These are phyloP conservation scores for Polyploca ridens DNA, from an alignment of 2,888 invertebrate genomes.

Conservation along the genomic window DNA sequence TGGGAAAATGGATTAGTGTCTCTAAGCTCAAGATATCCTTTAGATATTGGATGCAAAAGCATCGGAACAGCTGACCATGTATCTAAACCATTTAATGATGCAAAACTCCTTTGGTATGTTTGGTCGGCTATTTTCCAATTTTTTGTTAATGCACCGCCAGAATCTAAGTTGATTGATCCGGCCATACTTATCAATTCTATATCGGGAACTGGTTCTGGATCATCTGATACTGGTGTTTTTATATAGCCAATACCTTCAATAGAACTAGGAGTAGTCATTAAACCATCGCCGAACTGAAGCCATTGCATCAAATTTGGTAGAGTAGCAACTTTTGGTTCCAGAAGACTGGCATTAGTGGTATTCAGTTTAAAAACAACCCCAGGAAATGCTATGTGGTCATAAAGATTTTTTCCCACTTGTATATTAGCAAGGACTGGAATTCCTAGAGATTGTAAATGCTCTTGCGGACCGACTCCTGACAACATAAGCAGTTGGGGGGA, in stretches of 20 bases:
- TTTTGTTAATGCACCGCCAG: conserved; percentile 78
- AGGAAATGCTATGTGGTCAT: conserved; percentile 85
- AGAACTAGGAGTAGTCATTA: conserved; percentile 85
- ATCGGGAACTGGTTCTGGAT: conserved; percentile 85
- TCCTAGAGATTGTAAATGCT: conserved; percentile 82
- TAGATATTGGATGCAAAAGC: conserved; percentile 89
- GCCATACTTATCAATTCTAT: conserved; percentile 87
- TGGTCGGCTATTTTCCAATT: conserved; percentile 84
- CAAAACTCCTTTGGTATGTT: conserved; percentile 83
- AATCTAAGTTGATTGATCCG: conserved; percentile 86
- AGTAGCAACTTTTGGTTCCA: conserved; percentile 72
- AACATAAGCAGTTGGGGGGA: conserved; percentile 97
- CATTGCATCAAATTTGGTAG: conserved; percentile 72
- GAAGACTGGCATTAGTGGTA: conserved; percentile 70
- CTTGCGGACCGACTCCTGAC: conserved; percentile 88
- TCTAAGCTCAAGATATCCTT: conserved; percentile 88
- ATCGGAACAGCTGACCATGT: conserved; percentile 88
- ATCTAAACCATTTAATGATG: conserved; percentile 81
- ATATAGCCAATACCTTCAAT: conserved; percentile 88
- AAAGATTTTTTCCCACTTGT: conserved; percentile 87
- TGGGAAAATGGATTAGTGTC: conserved; percentile 90
- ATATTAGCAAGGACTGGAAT: conserved; percentile 86
- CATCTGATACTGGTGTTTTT: conserved; percentile 83
- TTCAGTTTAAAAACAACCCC: conserved; percentile 78
- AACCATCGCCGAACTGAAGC: conserved; percentile 81